Conservation (phyloP, 2,113 vertebrate genomes). For the Cyprinodon brontotheroides region DNA sequence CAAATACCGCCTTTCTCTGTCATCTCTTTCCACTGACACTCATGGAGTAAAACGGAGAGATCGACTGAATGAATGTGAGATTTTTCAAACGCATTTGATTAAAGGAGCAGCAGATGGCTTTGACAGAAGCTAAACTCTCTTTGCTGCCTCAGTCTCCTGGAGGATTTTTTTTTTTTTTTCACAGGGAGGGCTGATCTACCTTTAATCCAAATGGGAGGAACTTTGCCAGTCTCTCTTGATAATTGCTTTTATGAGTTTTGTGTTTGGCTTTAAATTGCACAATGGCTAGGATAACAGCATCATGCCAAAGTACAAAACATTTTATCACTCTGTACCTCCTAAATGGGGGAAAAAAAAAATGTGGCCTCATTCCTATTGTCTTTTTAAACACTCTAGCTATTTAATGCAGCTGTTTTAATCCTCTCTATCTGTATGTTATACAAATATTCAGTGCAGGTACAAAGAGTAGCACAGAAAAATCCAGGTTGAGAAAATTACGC, state of each 20-base stretch:
- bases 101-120: slow-evolving; percentile 45
- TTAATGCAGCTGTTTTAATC: slow-evolving; percentile 10
- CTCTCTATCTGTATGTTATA: slow-evolving; percentile 1
- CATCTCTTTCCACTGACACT: background rate
- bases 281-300: background rate
- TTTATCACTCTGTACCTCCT: background rate
- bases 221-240: background rate
- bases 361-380: background rate
- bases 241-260: background rate
- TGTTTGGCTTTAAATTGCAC: background rate
- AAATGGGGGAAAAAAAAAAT: background rate
- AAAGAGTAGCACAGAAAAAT: slow-evolving; percentile 44
- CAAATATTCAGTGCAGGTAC: slow-evolving; percentile 41
- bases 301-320: background rate
- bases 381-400: slow-evolving; percentile 1
- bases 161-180: no score
- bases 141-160: background rate
- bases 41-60: slow-evolving; percentile 16
- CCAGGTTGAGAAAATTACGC: slow-evolving; percentile 52
- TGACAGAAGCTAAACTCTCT: slow-evolving; percentile 29
- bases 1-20: background rate
- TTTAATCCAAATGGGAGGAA: background rate
- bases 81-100: slow-evolving; percentile 42
- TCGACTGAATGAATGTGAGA: slow-evolving; percentile 17
- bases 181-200: background rate